Evolutionary conservation across 2,113 vertebrate genomes (phyloP).

Genomic region (Megaceryle maxima): DNA sequence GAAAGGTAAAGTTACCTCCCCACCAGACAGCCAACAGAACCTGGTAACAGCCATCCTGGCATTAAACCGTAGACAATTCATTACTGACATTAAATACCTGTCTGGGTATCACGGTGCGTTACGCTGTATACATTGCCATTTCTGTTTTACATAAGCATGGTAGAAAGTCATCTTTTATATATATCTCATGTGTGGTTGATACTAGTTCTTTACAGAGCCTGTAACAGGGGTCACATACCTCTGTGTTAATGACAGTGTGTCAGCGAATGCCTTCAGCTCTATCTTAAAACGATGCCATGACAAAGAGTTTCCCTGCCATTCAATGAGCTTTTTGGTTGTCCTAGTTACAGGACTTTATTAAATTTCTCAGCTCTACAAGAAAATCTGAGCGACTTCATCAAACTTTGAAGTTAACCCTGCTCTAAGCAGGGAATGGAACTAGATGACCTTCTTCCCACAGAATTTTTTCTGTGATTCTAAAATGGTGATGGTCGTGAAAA

Average conservation of each 20-base stretch:
- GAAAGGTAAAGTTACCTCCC: not conserved
- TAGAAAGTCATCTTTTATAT: not conserved
- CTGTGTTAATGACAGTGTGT: not conserved
- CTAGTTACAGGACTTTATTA: not conserved
- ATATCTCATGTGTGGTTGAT: accelerated
- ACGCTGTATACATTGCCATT: not conserved
- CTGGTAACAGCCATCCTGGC: not conserved
- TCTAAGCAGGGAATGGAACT: not conserved
- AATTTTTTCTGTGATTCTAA: not conserved
- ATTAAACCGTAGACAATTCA: not conserved
- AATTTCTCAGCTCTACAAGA: not conserved
- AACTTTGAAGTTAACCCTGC: not conserved
- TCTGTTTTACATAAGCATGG: not conserved
- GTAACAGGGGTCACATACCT: not conserved
- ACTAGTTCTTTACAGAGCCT: not conserved
- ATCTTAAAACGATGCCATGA: not conserved
- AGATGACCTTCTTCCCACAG: not conserved
- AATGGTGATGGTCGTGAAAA: not conserved
- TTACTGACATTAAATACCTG: not conserved
- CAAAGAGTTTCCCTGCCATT: not conserved
- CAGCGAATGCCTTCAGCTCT: not conserved
- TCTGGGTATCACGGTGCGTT: not conserved
- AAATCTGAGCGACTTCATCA: not conserved
- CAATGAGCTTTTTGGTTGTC: not conserved
- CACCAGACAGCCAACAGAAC: not conserved